A percentile compares a stretch with the other conserved stretches of the same genome.
Conservation (phyloP, 2,113 vertebrate genomes). For the Vimba vimba region DNA sequence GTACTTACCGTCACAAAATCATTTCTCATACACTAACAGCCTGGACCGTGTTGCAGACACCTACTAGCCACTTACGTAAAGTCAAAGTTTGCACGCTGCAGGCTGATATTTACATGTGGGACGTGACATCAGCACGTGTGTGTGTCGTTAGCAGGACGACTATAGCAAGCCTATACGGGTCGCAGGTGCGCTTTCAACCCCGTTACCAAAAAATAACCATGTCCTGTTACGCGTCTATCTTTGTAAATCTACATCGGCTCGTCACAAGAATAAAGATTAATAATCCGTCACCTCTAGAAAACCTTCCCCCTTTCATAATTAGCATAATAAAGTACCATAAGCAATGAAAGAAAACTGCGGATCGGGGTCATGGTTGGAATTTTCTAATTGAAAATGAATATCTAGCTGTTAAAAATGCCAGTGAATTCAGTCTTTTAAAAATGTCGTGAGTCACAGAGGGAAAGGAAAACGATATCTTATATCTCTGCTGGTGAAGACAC, state of each 20-base stretch:
- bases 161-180: slow-evolving; percentile 38
- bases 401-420: slow-evolving; percentile 52
- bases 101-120: slow-evolving; percentile 57
- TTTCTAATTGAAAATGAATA: neutral
- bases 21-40: slow-evolving; percentile 12
- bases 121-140: slow-evolving; percentile 26
- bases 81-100: slow-evolving; percentile 27
- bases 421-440: slow-evolving; percentile 60
- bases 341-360: neutral
- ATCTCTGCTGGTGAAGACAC: slow-evolving; percentile 57
- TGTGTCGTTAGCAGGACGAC: slow-evolving; percentile 27
- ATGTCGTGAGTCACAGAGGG: slow-evolving; percentile 31
- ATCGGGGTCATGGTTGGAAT: neutral
- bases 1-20: neutral
- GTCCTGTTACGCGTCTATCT: neutral
- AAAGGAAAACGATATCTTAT: slow-evolving; percentile 37
- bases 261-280: slow-evolving; percentile 13
- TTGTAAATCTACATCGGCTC: neutral
- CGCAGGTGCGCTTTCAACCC: neutral
- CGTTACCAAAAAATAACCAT: neutral
- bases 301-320: slow-evolving; percentile 11
- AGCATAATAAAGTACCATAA: slow-evolving; percentile 2
- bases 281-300: neutral
- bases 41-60: slow-evolving; percentile 36
- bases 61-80: slow-evolving; percentile 46